Conservation (phyloP, 2,888 invertebrate genomes). For the Tetragonisca angustula region DNA sequence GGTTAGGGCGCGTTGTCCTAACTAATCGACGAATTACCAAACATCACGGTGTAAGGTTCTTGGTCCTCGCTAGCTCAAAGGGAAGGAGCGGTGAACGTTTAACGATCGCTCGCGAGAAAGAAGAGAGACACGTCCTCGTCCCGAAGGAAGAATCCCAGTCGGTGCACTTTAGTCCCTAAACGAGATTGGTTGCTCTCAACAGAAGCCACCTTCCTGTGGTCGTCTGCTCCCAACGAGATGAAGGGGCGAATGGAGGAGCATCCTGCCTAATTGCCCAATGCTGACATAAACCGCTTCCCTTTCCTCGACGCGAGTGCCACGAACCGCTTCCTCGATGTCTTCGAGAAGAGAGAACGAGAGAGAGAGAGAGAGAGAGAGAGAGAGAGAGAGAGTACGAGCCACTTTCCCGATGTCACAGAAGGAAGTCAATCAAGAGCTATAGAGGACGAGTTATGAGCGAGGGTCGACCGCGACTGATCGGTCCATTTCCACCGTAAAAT, state of each 20-base stretch:
- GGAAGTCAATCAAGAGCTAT: conserved; percentile 29
- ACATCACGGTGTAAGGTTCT: neutral
- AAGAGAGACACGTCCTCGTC: neutral
- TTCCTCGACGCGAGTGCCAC: conserved; percentile 32
- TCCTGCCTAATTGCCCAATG: conserved; percentile 54
- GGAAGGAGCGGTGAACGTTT: conserved; percentile 9
- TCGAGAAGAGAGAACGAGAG: conserved; percentile 15
- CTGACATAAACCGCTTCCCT: conserved; percentile 52
- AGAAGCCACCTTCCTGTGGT: conserved; percentile 55
- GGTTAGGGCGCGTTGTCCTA: neutral
- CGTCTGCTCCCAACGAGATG: conserved; percentile 41
- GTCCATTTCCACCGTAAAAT: neutral
- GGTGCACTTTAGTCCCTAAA: conserved; percentile 38
- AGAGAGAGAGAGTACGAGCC: conserved; percentile 29
- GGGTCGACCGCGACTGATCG: neutral
- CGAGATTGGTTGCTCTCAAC: conserved; percentile 55
- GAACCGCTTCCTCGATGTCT: conserved; percentile 39
- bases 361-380: conserved; percentile 34
- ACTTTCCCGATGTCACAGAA: conserved; percentile 29
- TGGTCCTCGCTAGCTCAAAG: neutral
- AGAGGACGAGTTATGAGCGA: conserved; percentile 23
- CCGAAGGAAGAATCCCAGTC: conserved; percentile 31
- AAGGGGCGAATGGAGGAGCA: conserved; percentile 35
- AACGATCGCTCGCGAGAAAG: conserved; percentile 8
- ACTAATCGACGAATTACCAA: conserved; percentile 13